Percentiles rank a stretch among this genome's conserved stretches.
Evolutionary conservation across 2,797 vertebrate species (phyloP).

Genomic region (Coregonus sp.): DNA sequence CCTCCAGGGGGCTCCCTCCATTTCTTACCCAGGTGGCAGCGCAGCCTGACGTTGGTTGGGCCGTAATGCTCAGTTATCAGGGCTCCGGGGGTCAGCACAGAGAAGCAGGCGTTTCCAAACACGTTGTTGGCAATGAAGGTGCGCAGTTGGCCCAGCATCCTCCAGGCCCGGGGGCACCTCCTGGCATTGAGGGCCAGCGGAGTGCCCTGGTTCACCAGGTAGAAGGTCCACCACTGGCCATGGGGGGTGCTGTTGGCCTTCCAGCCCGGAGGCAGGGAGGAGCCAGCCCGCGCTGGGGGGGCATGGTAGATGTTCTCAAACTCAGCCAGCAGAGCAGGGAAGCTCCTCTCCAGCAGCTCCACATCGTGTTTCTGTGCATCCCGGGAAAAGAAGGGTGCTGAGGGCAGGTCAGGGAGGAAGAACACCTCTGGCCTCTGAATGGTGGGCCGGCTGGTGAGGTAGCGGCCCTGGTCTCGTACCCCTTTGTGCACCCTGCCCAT

Average conservation of each 20-base stretch:
- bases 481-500: constrained; percentile 98
- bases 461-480: constrained; percentile 91
- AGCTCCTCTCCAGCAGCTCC: constrained; percentile 94
- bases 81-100: constrained; percentile 89
- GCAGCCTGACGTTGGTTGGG: constrained; percentile 94
- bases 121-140: constrained; percentile 98
- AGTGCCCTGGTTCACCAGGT: constrained; percentile 94
- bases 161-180: constrained; percentile 92
- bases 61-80: constrained; percentile 94
- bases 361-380: constrained; percentile 96
- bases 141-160: constrained; percentile 92
- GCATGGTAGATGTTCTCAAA: constrained; percentile 90
- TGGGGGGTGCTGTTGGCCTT: constrained; percentile 89
- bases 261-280: constrained; percentile 87
- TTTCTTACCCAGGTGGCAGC: constrained; percentile 93
- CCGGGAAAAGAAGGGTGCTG: constrained; percentile 90
- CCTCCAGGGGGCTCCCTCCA: background rate
- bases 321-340: constrained; percentile 90
- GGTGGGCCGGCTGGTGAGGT: constrained; percentile 85
- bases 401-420: constrained; percentile 94
- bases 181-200: constrained; percentile 91
- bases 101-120: constrained; percentile 97
- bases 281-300: constrained; percentile 82
- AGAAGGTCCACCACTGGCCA: constrained; percentile 96
- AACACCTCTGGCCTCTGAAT: constrained; percentile 97